Evolutionary conservation across 2,888 invertebrate genomes (phyloP), one percentile per base, ranked within the genome.

Genomic region (Rotaria sp.): DNA sequence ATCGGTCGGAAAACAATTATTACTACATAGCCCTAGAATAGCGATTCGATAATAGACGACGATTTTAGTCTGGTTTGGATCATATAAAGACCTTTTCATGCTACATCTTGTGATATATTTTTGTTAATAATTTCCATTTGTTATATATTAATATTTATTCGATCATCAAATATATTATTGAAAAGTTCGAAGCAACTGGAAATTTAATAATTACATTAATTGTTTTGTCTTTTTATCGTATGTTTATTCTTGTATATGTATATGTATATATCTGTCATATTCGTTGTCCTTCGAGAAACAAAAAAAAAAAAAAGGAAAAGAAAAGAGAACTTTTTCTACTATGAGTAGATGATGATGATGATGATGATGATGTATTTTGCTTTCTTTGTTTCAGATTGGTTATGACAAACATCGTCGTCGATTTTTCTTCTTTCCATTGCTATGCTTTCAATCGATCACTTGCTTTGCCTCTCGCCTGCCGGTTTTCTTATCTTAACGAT

Each of bases 331-430:
- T 26, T 35, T 67, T 67, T 67, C 35, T 67, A 35, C 30, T 67
- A 67, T 21, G 30, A 67, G 35, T 18, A 67, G 67, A 67, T 67
- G 67, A 67, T 67, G 59, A 59, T 67, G 67, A 67, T 67, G 59
- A 59, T 45, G 45, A 45, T 59, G 67, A 67, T 67, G 67, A 67
- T 67, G 67, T 67, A 67, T 30, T 67, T 67, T 67, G 67, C 67
- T 67, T 67, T 67, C 67, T 67, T 67, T 67, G 67, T 67, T 67
- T 67, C 67, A 67, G 67, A 67, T 67, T 67, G 67, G 67, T 35
- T 67, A 18, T 67, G 67, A 67, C 67, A 67, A 35, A 67, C 67
- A 67, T 67, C 67, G 67, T 35, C 67, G 67, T 35, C 67, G 67
- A 67, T 67, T 67, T 67, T 35, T 30, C 67, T 67, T 67, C 67